Conservation (phyloP, 1,140 invertebrate species). For the Bombus ignitus region DNA sequence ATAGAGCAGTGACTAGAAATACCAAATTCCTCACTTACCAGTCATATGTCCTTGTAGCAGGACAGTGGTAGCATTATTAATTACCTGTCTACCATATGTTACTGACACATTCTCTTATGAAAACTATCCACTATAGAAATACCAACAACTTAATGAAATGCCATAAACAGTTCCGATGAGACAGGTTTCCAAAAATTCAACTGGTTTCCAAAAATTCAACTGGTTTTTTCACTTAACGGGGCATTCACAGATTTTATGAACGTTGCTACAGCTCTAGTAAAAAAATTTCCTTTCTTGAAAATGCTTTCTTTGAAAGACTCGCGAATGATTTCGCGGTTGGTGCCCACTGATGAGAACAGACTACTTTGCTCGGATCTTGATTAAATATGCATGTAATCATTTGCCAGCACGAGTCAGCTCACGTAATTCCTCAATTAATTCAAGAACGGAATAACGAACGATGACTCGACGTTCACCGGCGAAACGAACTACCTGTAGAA, state of each 20-base stretch:
- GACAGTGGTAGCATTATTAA: neutral
- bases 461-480: slow-evolving; percentile 11
- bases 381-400: slow-evolving; percentile 38
- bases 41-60: neutral
- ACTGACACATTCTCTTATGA: neutral
- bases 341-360: neutral
- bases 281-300: neutral
- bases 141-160: neutral
- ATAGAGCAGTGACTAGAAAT: no score
- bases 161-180: neutral
- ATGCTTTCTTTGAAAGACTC: neutral
- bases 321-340: neutral
- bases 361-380: slow-evolving; percentile 3
- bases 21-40: neutral
- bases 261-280: neutral
- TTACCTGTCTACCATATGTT: neutral
- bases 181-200: neutral
- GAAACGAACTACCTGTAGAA: neutral
- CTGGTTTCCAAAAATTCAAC: neutral
- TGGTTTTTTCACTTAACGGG: neutral
- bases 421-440: slow-evolving; percentile 38
- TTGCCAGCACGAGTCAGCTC: slow-evolving; percentile 24
- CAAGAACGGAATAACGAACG: neutral
- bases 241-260: neutral
- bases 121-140: neutral